These are phyloP conservation scores for Erythrocebus patas DNA, from an alignment of 2,113 vertebrate species.

Conservation along the genomic window DNA sequence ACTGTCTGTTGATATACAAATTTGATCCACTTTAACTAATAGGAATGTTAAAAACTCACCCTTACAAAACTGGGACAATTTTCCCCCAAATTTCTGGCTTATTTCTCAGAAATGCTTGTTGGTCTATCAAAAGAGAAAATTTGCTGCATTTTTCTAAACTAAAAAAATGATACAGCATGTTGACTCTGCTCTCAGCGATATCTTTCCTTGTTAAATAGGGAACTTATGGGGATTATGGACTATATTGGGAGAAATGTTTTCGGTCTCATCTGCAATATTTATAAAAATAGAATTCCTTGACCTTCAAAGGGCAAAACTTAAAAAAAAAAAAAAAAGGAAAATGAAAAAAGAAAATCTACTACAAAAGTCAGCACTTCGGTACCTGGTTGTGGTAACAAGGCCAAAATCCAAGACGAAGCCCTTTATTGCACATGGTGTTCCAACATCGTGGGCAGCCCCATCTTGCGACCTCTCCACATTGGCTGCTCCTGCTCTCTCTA, in stretches of 20 bases:
- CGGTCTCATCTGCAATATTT: constrained; percentile 58
- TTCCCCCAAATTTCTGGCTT: constrained; percentile 7
- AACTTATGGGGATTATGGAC: constrained; percentile 19
- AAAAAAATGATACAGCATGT: constrained; percentile 62
- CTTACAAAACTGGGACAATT: constrained; percentile 47
- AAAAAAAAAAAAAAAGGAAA: constrained; percentile 44
- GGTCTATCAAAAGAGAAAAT: constrained; percentile 55
- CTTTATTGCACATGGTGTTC: constrained; percentile 77
- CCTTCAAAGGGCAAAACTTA: constrained; percentile 59
- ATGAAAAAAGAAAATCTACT: constrained; percentile 69
- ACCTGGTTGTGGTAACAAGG: constrained; percentile 78
- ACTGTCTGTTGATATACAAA: constrained; percentile 30
- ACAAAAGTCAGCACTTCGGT: constrained; percentile 76
- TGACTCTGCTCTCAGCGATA: constrained; percentile 73
- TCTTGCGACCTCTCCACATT: constrained; percentile 79
- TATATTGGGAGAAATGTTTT: constrained; percentile 51
- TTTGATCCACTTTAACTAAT: constrained; percentile 1
- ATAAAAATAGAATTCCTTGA: constrained; percentile 72
- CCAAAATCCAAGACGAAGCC: constrained; percentile 79
- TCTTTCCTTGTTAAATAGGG: constrained; percentile 40
- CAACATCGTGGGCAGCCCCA: constrained; percentile 73
- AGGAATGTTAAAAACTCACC: constrained; percentile 52
- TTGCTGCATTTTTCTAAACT: constrained; percentile 59
- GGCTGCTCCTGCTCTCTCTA: constrained; percentile 79
- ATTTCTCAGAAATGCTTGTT: constrained; percentile 51